Percentiles rank a stretch among this genome's conserved stretches.
phyloP scores from a whole-genome alignment of 2,113 vertebrate species.

The Toxostoma redivivum region DNA sequence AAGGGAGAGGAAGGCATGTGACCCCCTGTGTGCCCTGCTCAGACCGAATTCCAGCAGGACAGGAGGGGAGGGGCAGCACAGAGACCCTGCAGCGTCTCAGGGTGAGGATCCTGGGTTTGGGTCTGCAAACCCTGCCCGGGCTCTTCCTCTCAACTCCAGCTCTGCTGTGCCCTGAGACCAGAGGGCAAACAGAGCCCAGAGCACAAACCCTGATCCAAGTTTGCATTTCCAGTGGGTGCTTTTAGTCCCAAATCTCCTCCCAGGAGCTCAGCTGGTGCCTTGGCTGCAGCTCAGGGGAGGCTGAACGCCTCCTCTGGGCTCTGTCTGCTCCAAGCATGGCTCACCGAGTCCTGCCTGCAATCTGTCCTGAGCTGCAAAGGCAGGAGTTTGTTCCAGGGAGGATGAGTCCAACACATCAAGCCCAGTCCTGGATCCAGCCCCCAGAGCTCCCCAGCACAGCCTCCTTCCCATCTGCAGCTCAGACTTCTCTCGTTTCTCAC shows the following conservation, averaged over 20 bases:
- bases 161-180: background rate
- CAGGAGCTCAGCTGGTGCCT: background rate
- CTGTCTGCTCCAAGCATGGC: background rate
- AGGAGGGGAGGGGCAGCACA: accelerated
- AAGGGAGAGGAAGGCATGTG: background rate
- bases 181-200: background rate
- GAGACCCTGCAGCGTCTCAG: background rate
- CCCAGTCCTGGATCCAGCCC: background rate
- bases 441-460: background rate
- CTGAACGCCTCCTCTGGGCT: background rate
- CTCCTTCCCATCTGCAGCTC: background rate
- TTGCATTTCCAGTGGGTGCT: background rate
- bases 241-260: background rate
- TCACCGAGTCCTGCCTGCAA: background rate
- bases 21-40: background rate
- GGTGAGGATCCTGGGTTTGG: background rate
- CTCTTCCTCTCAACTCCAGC: background rate
- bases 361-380: background rate
- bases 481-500: background rate
- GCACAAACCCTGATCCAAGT: background rate
- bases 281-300: background rate
- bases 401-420: background rate
- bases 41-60: background rate
- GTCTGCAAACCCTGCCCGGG: background rate
- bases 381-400: background rate